Percentiles rank a stretch among this genome's conserved stretches.
Evolutionary conservation across 2,797 vertebrate genomes (phyloP).

Genomic region (Xenentodon cancila): DNA sequence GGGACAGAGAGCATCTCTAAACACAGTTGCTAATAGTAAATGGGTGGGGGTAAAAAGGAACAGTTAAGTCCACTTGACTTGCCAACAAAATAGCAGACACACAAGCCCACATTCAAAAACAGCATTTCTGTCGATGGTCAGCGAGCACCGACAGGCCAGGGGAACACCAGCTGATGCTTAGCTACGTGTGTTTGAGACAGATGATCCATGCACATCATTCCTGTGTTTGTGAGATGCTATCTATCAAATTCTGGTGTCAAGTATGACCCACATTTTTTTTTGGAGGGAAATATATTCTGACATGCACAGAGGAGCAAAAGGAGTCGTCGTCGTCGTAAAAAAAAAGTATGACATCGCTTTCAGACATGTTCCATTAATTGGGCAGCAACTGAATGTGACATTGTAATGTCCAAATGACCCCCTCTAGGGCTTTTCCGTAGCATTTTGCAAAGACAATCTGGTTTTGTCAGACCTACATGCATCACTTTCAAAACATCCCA

Average conservation of each 20-base stretch:
- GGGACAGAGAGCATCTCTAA: slow-evolving; percentile 27
- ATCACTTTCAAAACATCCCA: too few relatives aligned
- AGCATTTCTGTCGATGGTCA: slow-evolving; percentile 17
- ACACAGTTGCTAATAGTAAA: slow-evolving; percentile 47
- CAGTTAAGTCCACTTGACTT: slow-evolving; percentile 46
- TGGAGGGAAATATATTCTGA: slow-evolving; percentile 7
- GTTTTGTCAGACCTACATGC: too few relatives aligned
- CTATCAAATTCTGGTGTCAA: slow-evolving; percentile 53
- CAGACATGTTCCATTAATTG: too few relatives aligned
- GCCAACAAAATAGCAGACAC: slow-evolving; percentile 11
- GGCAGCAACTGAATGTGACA: too few relatives aligned
- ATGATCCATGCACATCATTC: slow-evolving; percentile 10
- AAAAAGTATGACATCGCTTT: too few relatives aligned
- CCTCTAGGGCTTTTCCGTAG: too few relatives aligned
- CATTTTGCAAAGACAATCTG: too few relatives aligned
- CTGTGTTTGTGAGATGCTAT: slow-evolving; percentile 29
- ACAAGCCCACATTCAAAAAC: slow-evolving; percentile 9
- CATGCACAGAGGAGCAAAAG: background rate
- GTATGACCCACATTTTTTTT: slow-evolving; percentile 23
- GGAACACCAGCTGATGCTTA: slow-evolving; percentile 17
- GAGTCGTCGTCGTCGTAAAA: background rate
- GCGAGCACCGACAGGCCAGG: slow-evolving; percentile 6
- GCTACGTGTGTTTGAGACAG: background rate
- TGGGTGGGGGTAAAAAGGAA: slow-evolving; percentile 38
- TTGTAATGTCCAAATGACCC: too few relatives aligned